Evolutionary conservation across 2,888 invertebrate genomes (phyloP).

Genomic region (Dendrolimus houi): DNA sequence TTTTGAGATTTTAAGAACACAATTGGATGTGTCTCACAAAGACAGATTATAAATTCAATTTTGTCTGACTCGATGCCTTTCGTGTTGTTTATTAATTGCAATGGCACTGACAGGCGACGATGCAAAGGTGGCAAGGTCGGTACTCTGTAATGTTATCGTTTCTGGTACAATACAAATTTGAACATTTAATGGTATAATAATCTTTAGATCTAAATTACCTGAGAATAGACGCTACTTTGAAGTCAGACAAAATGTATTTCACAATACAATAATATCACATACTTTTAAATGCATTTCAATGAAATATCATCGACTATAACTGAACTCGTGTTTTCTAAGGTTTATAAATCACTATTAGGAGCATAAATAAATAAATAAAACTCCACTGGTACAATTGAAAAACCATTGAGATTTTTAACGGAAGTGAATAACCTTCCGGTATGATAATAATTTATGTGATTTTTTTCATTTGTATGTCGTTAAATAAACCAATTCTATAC

Average conservation of each 20-base stretch:
- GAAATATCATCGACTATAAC: constrained; percentile 55
- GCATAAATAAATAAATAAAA: constrained; percentile 67
- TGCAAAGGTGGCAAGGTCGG: neutral
- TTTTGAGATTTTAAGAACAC: constrained; percentile 52
- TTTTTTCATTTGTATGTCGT: constrained; percentile 65
- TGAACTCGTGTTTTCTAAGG: constrained; percentile 26
- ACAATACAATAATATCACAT: constrained; percentile 75
- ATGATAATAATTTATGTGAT: constrained; percentile 75
- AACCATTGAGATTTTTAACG: constrained; percentile 75
- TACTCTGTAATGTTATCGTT: constrained; percentile 10
- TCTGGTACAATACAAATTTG: constrained; percentile 40
- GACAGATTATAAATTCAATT: constrained; percentile 56
- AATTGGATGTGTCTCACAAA: constrained; percentile 44
- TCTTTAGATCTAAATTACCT: constrained; percentile 39
- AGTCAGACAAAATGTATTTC: constrained; percentile 73
- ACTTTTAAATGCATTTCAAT: constrained; percentile 72
- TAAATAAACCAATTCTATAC: constrained; percentile 76
- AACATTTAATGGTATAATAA: constrained; percentile 17
- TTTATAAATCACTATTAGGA: constrained; percentile 46
- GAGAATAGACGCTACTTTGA: constrained; percentile 65
- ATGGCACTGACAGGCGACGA: constrained; percentile 43
- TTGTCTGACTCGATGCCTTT: constrained; percentile 68
- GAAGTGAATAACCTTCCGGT: constrained; percentile 69
- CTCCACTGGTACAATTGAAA: constrained; percentile 74
- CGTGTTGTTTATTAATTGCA: constrained; percentile 26